These are phyloP conservation scores for Adela reaumurella DNA, from an alignment of 2,888 invertebrate genomes.

Conservation along the genomic window DNA sequence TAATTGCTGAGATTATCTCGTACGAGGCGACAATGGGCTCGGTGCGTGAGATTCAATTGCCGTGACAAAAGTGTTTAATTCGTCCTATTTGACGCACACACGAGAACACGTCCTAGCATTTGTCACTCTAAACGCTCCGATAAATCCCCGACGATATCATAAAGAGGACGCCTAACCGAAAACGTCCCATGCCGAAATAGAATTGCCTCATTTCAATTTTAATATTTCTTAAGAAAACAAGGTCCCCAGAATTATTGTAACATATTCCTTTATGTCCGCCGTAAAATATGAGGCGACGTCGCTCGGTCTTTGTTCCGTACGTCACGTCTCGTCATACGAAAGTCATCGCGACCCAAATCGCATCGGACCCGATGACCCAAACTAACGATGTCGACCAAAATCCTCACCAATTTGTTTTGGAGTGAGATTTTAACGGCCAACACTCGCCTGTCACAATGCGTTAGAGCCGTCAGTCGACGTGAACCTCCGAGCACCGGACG, in stretches of 20 bases:
- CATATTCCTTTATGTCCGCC: neutral
- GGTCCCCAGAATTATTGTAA: neutral
- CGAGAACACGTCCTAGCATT: slow-evolving; percentile 1
- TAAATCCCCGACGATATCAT: neutral
- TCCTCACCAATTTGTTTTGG: slow-evolving; percentile 34
- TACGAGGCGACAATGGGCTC: slow-evolving; percentile 10
- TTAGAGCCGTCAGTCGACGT: slow-evolving; percentile 16
- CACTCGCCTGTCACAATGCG: slow-evolving; percentile 22
- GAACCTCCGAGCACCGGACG: slow-evolving; percentile 6
- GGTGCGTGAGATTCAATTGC: slow-evolving; percentile 12
- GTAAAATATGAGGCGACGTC: neutral
- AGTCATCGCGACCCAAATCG: slow-evolving; percentile 35
- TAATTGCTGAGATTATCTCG: slow-evolving; percentile 15
- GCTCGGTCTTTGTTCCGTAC: neutral
- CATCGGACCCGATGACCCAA: slow-evolving; percentile 49
- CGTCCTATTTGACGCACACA: slow-evolving; percentile 1
- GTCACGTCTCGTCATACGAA: neutral
- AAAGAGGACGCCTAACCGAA: neutral
- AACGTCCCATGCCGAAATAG: neutral
- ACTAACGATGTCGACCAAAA: slow-evolving; percentile 52
- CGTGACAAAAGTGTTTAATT: slow-evolving; percentile 13
- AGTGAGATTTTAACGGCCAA: slow-evolving; percentile 11
- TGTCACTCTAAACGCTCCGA: slow-evolving; percentile 3
- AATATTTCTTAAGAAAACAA: neutral
- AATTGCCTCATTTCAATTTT: neutral